Conservation (phyloP, 2,113 vertebrate genomes). For the Prochilodus magdalenae region DNA sequence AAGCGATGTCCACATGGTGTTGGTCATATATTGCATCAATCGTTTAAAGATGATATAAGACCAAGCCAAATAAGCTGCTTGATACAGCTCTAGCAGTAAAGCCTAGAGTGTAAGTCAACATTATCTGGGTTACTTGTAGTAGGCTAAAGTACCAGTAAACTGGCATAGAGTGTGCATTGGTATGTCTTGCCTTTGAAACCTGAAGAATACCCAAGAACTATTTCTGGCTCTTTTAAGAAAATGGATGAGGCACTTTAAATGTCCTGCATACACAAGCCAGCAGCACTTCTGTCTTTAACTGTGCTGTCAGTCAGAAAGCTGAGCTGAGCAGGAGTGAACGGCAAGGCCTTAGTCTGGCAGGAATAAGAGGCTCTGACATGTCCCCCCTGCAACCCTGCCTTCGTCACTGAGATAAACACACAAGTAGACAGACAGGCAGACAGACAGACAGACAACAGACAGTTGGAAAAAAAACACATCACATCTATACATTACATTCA, state of each 20-base stretch:
- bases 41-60: too few species aligned
- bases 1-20: too few species aligned
- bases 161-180: neutral
- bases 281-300: constrained; percentile 1
- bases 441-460: neutral
- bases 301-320: constrained; percentile 22
- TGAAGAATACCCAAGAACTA: neutral
- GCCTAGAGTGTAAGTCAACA: too few species aligned
- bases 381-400: neutral
- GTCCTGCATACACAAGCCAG: neutral
- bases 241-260: neutral
- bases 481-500: too few species aligned
- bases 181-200: neutral
- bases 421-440: neutral
- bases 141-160: too few species aligned
- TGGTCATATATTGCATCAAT: too few species aligned
- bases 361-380: neutral
- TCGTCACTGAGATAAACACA: neutral
- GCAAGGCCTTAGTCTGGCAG: neutral
- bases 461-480: too few species aligned
- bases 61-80: too few species aligned
- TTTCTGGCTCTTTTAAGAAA: neutral
- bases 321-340: neutral
- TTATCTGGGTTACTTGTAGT: too few species aligned
- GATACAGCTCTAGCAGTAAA: too few species aligned